Conservation (phyloP, 2,797 vertebrate species). For the Hypotaenidia philippensis region DNA sequence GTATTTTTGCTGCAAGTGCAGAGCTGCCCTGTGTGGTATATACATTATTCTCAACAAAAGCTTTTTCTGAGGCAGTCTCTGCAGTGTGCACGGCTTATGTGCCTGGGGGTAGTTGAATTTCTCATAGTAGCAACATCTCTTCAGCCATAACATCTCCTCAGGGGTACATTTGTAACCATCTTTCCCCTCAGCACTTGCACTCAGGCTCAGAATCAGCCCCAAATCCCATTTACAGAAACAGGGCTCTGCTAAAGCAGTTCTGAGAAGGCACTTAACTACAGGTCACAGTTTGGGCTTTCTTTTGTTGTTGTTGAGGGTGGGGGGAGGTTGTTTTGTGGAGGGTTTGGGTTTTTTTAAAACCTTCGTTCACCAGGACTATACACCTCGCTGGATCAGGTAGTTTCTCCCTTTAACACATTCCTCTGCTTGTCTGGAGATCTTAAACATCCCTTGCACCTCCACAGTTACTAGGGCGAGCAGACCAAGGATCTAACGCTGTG, state of each 20-base stretch:
- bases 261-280: not conserved
- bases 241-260: not conserved
- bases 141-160: not conserved
- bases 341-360: not conserved
- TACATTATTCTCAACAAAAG: not conserved
- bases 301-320: too few species aligned
- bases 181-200: not conserved
- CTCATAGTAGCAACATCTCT: not conserved
- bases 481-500: not conserved
- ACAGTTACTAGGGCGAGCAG: not conserved
- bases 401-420: not conserved
- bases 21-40: not conserved
- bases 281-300: too few species aligned
- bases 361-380: not conserved
- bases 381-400: not conserved
- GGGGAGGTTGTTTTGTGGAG: too few species aligned
- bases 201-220: not conserved
- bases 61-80: not conserved
- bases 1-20: not conserved
- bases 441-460: not conserved
- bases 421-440: not conserved
- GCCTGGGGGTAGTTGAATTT: not conserved
- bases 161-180: not conserved
- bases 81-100: accelerated
- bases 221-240: not conserved